Evolutionary conservation across 2,113 vertebrate species (phyloP).

Genomic region (Larimichthys polyactis): DNA sequence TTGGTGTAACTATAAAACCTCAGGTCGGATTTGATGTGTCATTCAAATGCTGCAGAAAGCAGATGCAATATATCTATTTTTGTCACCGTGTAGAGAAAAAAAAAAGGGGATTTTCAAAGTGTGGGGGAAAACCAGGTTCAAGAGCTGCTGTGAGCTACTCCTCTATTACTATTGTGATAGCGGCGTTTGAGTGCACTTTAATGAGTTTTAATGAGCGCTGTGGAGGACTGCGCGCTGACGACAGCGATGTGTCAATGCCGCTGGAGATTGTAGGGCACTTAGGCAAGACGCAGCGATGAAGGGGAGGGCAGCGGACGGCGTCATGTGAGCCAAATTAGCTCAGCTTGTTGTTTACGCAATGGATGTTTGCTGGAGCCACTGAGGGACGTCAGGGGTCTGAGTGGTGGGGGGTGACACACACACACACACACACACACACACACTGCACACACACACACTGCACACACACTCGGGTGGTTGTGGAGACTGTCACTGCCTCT

Average conservation of each 20-base stretch:
- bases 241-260: conserved; percentile 35
- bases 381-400: conserved; percentile 61
- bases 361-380: conserved; percentile 70
- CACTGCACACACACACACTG: too few relatives aligned
- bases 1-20: neutral
- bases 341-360: conserved; percentile 77
- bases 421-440: conserved; percentile 5
- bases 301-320: conserved; percentile 23
- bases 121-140: conserved; percentile 11
- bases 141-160: neutral
- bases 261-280: conserved; percentile 40
- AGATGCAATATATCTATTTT: neutral
- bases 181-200: conserved; percentile 19
- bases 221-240: conserved; percentile 31
- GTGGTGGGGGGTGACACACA: conserved; percentile 23
- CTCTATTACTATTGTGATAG: neutral
- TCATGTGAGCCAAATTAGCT: conserved; percentile 81
- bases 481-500: conserved; percentile 62
- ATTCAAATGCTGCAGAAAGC: neutral
- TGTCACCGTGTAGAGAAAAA: too few relatives aligned
- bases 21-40: neutral
- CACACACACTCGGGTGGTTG: conserved; percentile 26
- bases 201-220: conserved; percentile 36
- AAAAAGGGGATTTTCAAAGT: too few relatives aligned
- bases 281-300: conserved; percentile 25